Percentiles rank a stretch among this genome's conserved stretches.
phyloP scores from a whole-genome alignment of 2,797 vertebrate species.

The Rhabdomys pumilio region DNA sequence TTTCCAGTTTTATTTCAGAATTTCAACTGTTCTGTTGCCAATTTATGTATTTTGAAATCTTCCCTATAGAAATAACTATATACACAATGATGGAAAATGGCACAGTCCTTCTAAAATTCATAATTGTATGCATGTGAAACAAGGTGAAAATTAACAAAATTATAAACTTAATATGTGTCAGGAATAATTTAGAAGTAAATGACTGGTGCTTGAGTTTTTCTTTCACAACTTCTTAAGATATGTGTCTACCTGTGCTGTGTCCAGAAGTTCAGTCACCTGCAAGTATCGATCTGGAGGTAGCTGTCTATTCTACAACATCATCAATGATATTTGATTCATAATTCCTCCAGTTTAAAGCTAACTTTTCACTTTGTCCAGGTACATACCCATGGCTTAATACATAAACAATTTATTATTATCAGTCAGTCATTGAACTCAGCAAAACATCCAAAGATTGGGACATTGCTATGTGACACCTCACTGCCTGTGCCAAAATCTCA shows the following conservation, averaged over 20 bases:
- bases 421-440: not conserved
- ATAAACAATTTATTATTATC: not conserved
- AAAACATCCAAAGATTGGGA: not conserved
- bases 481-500: not conserved
- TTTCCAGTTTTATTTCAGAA: conserved; percentile 23
- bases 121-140: not conserved
- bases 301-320: not conserved
- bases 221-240: not conserved
- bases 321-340: not conserved
- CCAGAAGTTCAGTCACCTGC: not conserved
- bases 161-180: not conserved
- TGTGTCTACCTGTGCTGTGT: not conserved
- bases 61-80: not conserved
- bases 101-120: not conserved
- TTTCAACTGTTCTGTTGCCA: not conserved
- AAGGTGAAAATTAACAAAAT: not conserved
- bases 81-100: not conserved
- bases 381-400: not conserved
- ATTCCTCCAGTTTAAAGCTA: not conserved
- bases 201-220: not conserved
- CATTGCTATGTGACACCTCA: not conserved
- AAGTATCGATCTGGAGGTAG: not conserved
- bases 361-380: not conserved
- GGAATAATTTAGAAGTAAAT: not conserved
- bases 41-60: not conserved